Conservation (phyloP, 2,113 vertebrate species). For the Proterorhinus semilunaris region DNA sequence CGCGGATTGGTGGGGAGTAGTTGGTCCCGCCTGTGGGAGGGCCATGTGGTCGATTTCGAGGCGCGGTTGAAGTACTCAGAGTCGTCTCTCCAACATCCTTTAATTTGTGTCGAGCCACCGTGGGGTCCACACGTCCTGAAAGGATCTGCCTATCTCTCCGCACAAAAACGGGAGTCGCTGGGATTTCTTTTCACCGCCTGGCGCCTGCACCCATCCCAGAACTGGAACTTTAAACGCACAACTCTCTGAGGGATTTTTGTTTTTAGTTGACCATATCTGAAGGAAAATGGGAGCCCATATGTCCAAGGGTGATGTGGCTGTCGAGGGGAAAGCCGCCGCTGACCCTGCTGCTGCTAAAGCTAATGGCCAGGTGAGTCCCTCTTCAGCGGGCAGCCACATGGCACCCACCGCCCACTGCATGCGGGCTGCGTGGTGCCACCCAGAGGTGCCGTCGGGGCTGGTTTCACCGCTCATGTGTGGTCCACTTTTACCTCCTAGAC, state of each 20-base stretch:
- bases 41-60: slow-evolving; percentile 65
- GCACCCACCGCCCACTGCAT: slow-evolving; percentile 58
- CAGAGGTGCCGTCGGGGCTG: slow-evolving; percentile 12
- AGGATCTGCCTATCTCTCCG: slow-evolving; percentile 20
- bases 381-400: slow-evolving; percentile 56
- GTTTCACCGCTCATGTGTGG: neutral
- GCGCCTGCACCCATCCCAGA: slow-evolving; percentile 27
- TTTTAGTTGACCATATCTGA: slow-evolving; percentile 45
- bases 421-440: slow-evolving; percentile 36
- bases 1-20: slow-evolving; percentile 51
- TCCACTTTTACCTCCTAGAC: no score
- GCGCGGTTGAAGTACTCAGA: slow-evolving; percentile 73
- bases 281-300: slow-evolving; percentile 84
- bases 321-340: slow-evolving; percentile 70
- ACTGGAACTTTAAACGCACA: slow-evolving; percentile 64
- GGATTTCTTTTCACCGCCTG: slow-evolving; percentile 52
- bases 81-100: slow-evolving; percentile 56
- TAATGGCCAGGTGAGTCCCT: slow-evolving; percentile 86
- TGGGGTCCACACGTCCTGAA: slow-evolving; percentile 35
- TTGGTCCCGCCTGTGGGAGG: slow-evolving; percentile 70
- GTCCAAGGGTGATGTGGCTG: slow-evolving; percentile 86
- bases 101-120: slow-evolving; percentile 64
- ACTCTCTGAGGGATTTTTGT: slow-evolving; percentile 46
- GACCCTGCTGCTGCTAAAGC: slow-evolving; percentile 80
- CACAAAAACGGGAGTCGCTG: slow-evolving; percentile 29